These are phyloP conservation scores for Ciona savignyi DNA, from an alignment of 23 tunicate species.

Conservation along the genomic window DNA sequence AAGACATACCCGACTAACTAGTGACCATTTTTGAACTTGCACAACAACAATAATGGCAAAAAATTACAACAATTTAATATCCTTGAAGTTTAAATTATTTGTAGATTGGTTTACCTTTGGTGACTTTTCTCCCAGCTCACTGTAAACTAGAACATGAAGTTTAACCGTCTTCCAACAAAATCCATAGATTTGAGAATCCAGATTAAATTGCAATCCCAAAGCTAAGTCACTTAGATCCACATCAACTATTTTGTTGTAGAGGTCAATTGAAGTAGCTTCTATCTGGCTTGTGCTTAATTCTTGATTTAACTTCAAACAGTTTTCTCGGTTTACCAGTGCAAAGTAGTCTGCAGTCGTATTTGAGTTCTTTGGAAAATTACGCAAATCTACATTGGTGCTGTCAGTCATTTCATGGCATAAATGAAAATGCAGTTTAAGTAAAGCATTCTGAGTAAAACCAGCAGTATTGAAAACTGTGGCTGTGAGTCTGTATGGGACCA, in stretches of 20 bases:
- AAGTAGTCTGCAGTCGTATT: background rate
- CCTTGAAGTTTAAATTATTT: too few species aligned
- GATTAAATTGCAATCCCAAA: background rate
- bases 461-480: background rate
- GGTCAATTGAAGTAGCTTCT: background rate
- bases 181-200: background rate
- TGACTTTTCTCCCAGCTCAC: constrained; percentile 1
- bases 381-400: background rate
- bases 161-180: constrained; percentile 56
- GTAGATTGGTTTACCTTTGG: background rate
- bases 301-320: background rate
- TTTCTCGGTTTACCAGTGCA: background rate
- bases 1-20: too few species aligned
- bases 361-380: too few species aligned
- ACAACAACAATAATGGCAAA: too few species aligned
- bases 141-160: constrained; percentile 25
- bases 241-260: background rate
- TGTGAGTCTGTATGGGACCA: background rate
- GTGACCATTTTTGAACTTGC: too few species aligned
- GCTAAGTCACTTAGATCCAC: background rate
- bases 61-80: too few species aligned
- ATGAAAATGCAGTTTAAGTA: background rate
- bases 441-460: background rate
- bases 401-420: background rate
- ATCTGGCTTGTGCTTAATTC: background rate